Conservation (phyloP, 1,140 invertebrate genomes). For the Aporrectodea caliginosa region DNA sequence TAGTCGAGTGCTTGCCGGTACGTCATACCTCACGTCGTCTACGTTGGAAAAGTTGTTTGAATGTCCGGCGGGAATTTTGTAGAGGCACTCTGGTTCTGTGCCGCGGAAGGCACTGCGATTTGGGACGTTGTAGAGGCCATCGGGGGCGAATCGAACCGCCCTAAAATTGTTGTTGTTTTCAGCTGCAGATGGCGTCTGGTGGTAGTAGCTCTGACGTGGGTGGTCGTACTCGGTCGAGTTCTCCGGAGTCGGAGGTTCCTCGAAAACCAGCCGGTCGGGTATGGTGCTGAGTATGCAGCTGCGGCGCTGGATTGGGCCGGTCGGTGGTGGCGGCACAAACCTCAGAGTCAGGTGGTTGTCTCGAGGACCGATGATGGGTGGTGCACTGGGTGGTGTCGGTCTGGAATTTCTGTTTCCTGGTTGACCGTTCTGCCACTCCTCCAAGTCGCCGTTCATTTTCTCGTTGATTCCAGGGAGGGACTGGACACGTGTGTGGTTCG, state of each 20-base stretch:
- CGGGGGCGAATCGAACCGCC: background rate
- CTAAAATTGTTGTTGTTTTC: background rate
- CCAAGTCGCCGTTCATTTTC: background rate
- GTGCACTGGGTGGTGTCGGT: background rate
- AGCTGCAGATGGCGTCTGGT: background rate
- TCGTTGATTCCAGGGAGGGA: background rate
- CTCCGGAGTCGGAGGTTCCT: background rate
- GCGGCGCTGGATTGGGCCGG: background rate
- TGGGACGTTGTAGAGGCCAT: background rate
- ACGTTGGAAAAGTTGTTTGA: background rate
- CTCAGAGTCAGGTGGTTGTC: background rate
- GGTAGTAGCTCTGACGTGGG: background rate
- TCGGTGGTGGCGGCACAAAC: background rate
- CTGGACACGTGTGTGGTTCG: background rate
- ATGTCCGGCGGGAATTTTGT: background rate
- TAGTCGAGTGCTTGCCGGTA: background rate
- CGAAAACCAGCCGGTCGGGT: background rate
- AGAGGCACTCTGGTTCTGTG: background rate
- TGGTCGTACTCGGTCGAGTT: background rate
- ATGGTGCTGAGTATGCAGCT: background rate
- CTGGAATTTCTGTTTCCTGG: background rate
- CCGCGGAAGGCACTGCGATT: background rate
- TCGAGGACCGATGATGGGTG: background rate
- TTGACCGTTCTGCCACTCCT: background rate
- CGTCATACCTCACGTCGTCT: background rate